Conservation (phyloP, 1,140 invertebrate genomes). For the Zelostemma sp. region DNA sequence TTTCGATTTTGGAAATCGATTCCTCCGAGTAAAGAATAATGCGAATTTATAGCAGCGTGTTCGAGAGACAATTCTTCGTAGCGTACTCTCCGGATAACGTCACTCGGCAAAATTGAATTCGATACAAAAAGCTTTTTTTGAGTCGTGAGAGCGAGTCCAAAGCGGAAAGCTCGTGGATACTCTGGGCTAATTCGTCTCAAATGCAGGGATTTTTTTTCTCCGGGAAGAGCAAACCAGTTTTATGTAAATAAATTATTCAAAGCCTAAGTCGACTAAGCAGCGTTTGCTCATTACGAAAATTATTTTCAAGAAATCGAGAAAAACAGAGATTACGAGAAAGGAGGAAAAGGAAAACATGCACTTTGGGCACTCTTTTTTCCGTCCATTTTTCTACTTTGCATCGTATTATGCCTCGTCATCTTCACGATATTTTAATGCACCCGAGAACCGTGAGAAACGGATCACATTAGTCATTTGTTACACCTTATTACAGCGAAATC, state of each 20-base stretch:
- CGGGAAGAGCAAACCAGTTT: constrained; percentile 32
- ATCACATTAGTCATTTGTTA: constrained; percentile 38
- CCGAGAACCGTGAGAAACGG: constrained; percentile 44
- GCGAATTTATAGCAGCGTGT: too few species aligned
- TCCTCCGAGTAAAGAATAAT: too few species aligned
- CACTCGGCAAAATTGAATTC: too few species aligned
- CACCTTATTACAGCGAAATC: constrained; percentile 12
- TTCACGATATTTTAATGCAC: constrained; percentile 45
- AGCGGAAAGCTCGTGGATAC: constrained; percentile 16
- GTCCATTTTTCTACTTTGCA: constrained; percentile 47
- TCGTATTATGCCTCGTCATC: constrained; percentile 47
- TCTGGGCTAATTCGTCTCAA: too few species aligned
- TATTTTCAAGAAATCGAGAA: constrained; percentile 23
- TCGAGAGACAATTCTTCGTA: too few species aligned
- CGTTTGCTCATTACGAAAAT: constrained; percentile 34
- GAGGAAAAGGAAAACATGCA: constrained; percentile 16
- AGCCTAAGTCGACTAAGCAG: constrained; percentile 27
- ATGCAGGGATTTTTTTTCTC: constrained; percentile 23
- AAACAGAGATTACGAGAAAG: background rate
- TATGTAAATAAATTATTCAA: constrained; percentile 48
- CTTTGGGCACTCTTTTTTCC: constrained; percentile 44
- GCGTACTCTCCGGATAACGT: too few species aligned
- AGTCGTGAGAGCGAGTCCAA: too few species aligned
- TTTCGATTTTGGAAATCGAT: too few species aligned
- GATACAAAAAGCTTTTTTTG: too few species aligned